A percentile compares a stretch with the other conserved stretches of the same genome.
Conservation (phyloP, 64 coral and sea anemone species). For the Pocillopora verrucosa region DNA sequence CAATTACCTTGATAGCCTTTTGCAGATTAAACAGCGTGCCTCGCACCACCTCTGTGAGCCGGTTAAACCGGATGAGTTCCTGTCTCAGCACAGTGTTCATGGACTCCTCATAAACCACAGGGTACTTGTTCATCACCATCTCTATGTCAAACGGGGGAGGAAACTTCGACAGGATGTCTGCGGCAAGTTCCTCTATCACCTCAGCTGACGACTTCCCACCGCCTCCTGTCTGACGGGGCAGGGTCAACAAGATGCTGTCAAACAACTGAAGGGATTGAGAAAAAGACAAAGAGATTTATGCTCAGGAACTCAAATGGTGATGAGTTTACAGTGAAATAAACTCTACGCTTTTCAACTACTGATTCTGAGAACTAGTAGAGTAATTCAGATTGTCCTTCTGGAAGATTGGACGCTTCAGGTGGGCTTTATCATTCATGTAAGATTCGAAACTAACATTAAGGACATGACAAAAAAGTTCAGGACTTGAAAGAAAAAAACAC, state of each 20-base stretch:
- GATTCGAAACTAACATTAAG: too few relatives aligned
- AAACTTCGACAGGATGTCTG: constrained; percentile 93
- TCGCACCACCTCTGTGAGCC: constrained; percentile 81
- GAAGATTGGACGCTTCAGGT: too few relatives aligned
- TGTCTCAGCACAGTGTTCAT: constrained; percentile 99
- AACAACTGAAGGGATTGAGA: constrained; percentile 54
- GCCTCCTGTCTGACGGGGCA: constrained; percentile 90
- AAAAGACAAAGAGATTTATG: neutral
- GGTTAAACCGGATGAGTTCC: constrained; percentile 97
- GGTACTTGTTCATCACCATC: constrained; percentile 91
- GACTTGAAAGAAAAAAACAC: neutral
- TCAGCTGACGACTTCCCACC: constrained; percentile 96
- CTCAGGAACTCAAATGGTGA: too few relatives aligned
- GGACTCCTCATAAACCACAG: constrained; percentile 93
- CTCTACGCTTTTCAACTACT: too few relatives aligned
- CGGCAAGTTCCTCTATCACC: constrained; percentile 92
- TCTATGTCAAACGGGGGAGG: constrained; percentile 91
- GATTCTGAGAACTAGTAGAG: too few relatives aligned
- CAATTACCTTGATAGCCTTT: constrained; percentile 87
- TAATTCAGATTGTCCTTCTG: too few relatives aligned
- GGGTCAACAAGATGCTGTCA: constrained; percentile 89
- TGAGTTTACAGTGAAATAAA: too few relatives aligned
- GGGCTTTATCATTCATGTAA: too few relatives aligned
- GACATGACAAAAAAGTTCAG: too few relatives aligned
- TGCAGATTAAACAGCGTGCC: constrained; percentile 73